phyloP scores from a whole-genome alignment of 1,140 invertebrate species.

The Nephila pilipes region DNA sequence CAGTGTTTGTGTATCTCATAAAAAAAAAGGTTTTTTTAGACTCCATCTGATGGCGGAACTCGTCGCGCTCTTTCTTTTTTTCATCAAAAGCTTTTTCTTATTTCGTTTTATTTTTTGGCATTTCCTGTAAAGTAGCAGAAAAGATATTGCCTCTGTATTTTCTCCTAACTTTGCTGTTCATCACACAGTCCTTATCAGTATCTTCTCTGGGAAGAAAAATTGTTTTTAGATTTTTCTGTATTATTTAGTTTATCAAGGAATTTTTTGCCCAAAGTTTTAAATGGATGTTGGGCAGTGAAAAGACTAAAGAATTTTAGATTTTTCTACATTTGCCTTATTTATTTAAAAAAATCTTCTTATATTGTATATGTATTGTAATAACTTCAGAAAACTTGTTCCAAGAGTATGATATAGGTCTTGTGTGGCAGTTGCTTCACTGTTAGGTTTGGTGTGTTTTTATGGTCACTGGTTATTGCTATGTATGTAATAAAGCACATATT shows the following conservation, averaged over 20 bases:
- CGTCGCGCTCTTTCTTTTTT: background rate
- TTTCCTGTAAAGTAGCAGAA: conserved; percentile 74
- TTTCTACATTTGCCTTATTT: conserved; percentile 75
- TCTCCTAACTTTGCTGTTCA: conserved; percentile 64
- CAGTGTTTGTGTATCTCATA: conserved; percentile 58
- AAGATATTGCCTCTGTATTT: conserved; percentile 54
- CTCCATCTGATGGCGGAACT: conserved; percentile 73
- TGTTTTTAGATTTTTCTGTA: conserved; percentile 26
- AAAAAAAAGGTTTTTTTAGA: conserved; percentile 47
- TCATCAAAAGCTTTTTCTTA: background rate
- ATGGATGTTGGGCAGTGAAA: conserved; percentile 17
- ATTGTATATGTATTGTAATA: conserved; percentile 72
- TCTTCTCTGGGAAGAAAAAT: conserved; percentile 60
- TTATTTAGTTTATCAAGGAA: conserved; percentile 43
- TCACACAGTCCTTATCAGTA: conserved; percentile 60
- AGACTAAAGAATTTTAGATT: conserved; percentile 69
- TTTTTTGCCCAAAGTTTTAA: background rate
- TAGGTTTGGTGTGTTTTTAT: conserved; percentile 76
- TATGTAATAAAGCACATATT: conserved; percentile 75
- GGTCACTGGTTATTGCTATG: conserved; percentile 76
- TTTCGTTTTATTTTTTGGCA: conserved; percentile 46
- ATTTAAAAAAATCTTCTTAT: conserved; percentile 65
- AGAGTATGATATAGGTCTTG: conserved; percentile 73
- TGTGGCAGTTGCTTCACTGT: conserved; percentile 75
- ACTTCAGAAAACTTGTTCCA: conserved; percentile 65